phyloP scores from a whole-genome alignment of 2,113 vertebrate genomes.

The Cisticola juncidis region DNA sequence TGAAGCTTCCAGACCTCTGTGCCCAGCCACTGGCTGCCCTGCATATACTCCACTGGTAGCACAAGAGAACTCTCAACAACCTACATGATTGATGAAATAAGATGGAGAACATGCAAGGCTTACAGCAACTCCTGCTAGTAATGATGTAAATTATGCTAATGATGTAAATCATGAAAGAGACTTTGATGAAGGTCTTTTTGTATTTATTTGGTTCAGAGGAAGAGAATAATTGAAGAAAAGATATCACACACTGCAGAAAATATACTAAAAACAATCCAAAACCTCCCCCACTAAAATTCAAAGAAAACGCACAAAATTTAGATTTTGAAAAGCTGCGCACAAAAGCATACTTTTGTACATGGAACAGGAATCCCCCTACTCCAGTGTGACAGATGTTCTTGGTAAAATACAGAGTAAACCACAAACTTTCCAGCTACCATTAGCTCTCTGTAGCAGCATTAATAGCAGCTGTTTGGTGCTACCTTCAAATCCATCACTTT shows the following conservation, averaged over 20 bases:
- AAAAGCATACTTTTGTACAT: background rate
- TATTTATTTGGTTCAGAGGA: background rate
- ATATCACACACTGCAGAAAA: background rate
- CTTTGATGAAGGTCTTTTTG: background rate
- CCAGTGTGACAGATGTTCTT: background rate
- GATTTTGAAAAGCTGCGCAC: background rate
- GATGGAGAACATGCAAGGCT: background rate
- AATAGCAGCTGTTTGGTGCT: background rate
- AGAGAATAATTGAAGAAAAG: background rate
- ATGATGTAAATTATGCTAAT: background rate
- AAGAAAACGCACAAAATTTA: background rate
- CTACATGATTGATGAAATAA: background rate
- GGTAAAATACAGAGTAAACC: background rate
- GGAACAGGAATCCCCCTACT: background rate
- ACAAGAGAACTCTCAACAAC: background rate
- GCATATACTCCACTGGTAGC: background rate
- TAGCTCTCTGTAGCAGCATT: background rate
- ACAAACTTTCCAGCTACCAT: background rate
- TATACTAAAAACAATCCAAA: background rate
- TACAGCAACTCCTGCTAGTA: background rate
- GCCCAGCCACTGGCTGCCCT: background rate
- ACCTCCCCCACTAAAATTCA: background rate
- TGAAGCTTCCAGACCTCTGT: background rate
- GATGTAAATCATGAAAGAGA: background rate
- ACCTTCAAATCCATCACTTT: background rate